Evolutionary conservation across 2,888 invertebrate genomes (phyloP), one percentile per base, ranked within the genome.

Genomic region (Esperia sulphurella): DNA sequence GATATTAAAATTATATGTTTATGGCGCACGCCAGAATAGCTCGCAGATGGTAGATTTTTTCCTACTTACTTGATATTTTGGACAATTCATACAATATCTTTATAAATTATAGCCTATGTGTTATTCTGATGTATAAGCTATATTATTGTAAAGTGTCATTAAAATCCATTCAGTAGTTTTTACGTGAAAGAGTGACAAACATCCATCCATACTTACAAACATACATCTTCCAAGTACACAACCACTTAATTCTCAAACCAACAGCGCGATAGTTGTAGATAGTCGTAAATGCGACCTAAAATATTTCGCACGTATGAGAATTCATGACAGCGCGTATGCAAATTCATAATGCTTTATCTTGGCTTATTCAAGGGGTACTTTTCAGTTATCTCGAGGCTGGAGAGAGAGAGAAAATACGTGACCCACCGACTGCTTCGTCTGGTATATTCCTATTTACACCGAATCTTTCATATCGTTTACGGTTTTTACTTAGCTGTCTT

Each of bases 311-410:
- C 14, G 37, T 13, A 12, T 9, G 38, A 38, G 28, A 44, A 44
- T 44, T 44, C 38, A 29, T 33, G 13, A 5, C 38, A 12, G 12
- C 29, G 38, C 31, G 33, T 43, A 48, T 48, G 48, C 29, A 49
- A 39, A 49, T 52, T 41, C 44, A 45, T 52, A 46, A 49, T 45
- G 41, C 48, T 48, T 48, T 50, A 52, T 50, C 52, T 52, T 45
- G 46, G 50, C 48, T 52, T 50, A 45, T 45, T 52, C 50, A 51
- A 48, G 48, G 48, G 41, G 42, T 48, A 49, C 41, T 41, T 49
- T 49, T 45, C 45, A 42, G 44, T 45, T 52, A 52, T 52, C 52
- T 50, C 42, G 43, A 39, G 13, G 31, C 31, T 41, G 30, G 43
- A 33, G 33, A 33, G 33, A 14, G 39, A 14, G 35, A 30, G 33